phyloP scores from a whole-genome alignment of 2,888 invertebrate genomes.

The Drosophila anceps region DNA sequence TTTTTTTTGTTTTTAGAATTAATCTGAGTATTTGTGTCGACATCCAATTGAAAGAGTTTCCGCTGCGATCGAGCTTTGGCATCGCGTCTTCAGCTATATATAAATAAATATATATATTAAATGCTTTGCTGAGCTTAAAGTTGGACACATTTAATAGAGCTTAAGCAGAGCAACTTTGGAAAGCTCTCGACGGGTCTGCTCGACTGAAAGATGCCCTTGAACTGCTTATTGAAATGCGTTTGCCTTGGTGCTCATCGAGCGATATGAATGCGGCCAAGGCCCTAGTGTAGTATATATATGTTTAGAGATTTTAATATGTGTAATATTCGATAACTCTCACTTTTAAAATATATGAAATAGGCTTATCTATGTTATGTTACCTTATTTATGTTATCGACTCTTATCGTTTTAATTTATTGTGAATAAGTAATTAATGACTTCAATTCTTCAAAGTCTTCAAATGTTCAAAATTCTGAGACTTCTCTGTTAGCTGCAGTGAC shows the following conservation, averaged over 20 bases:
- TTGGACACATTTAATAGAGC: not conserved
- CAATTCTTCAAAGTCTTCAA: too few species aligned
- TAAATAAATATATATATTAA: conserved; percentile 1
- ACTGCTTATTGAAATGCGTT: not conserved
- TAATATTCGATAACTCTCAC: not conserved
- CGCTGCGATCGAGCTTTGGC: conserved; percentile 14
- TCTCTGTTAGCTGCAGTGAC: too few species aligned
- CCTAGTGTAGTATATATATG: too few species aligned
- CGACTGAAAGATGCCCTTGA: not conserved
- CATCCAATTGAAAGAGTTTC: conserved; percentile 21
- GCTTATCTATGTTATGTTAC: not conserved
- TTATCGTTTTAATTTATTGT: not conserved
- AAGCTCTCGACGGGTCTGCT: not conserved
- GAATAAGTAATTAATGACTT: too few species aligned
- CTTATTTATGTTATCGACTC: not conserved
- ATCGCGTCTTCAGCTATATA: not conserved
- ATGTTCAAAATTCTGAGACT: too few species aligned
- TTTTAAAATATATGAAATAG: not conserved
- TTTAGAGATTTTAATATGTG: too few species aligned
- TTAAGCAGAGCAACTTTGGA: not conserved
- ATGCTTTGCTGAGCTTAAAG: conserved; percentile 10
- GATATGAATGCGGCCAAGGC: not conserved
- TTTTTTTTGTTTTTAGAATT: conserved; percentile 30
- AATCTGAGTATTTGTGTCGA: conserved; percentile 9
- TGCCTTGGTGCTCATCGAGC: not conserved